These are phyloP conservation scores for Pentalonia nigronervosa DNA, from an alignment of 1,140 invertebrate genomes.

Conservation along the genomic window DNA sequence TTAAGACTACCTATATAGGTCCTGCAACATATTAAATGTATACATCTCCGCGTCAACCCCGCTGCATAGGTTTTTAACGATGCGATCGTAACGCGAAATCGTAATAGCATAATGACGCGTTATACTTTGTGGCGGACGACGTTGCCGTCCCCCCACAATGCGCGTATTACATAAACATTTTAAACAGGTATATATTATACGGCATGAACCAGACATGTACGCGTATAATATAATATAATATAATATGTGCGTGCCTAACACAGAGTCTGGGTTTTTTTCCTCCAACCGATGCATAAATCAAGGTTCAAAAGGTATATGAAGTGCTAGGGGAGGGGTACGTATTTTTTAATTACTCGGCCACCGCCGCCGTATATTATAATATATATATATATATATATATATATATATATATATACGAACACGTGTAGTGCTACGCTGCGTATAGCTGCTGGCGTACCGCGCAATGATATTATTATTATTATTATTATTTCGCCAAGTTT, in stretches of 20 bases:
- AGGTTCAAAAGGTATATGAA: neutral
- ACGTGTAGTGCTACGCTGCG: neutral
- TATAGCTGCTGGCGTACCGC: neutral
- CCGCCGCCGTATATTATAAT: neutral
- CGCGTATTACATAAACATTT: neutral
- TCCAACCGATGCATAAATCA: conserved; percentile 42
- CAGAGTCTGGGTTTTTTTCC: conserved; percentile 40
- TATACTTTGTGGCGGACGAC: neutral
- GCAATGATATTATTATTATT: conserved; percentile 33
- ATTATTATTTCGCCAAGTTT: conserved; percentile 41
- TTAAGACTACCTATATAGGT: neutral
- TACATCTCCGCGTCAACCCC: neutral
- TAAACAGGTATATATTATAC: neutral
- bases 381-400: neutral
- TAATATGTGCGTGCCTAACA: conserved; percentile 18
- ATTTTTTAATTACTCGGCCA: conserved; percentile 44
- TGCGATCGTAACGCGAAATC: neutral
- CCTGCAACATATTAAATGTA: neutral
- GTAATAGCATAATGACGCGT: neutral
- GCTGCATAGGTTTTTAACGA: neutral
- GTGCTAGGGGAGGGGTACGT: neutral
- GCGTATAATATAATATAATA: neutral
- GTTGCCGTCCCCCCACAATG: neutral
- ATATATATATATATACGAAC: neutral
- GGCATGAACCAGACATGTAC: neutral